Conservation (phyloP, 2,888 invertebrate species). For the Lasioglossum morio region DNA sequence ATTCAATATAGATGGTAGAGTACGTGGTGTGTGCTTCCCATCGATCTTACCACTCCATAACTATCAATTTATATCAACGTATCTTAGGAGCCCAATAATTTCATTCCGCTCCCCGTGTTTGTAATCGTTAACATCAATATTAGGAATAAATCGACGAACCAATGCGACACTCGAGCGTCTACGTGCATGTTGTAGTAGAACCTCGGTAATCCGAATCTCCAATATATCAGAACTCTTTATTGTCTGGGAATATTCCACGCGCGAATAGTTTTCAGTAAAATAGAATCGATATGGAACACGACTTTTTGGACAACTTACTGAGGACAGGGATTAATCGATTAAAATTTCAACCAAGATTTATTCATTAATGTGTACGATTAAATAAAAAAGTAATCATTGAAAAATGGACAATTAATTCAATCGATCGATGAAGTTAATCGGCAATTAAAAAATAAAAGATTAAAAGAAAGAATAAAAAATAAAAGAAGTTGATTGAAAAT, state of each 20-base stretch:
- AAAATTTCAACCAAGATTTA: too few species aligned
- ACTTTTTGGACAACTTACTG: too few species aligned
- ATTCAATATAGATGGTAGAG: not conserved
- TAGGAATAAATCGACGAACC: not conserved
- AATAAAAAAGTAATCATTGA: too few species aligned
- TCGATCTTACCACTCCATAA: conserved; percentile 3
- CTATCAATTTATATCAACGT: conserved; percentile 1
- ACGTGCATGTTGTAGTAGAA: not conserved
- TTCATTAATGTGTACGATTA: too few species aligned
- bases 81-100: not conserved
- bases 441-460: too few species aligned
- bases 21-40: not conserved
- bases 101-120: not conserved
- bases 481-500: too few species aligned
- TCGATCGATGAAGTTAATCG: too few species aligned
- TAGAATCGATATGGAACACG: not conserved
- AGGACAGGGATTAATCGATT: too few species aligned
- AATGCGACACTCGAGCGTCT: not conserved
- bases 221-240: too few species aligned
- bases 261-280: not conserved
- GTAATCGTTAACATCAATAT: not conserved
- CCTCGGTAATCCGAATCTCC: not conserved
- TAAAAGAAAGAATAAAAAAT: too few species aligned
- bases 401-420: too few species aligned
- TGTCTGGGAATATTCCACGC: too few species aligned